These are phyloP conservation scores for Coelopa frigida DNA, from an alignment of 1,140 invertebrate genomes.

Conservation along the genomic window DNA sequence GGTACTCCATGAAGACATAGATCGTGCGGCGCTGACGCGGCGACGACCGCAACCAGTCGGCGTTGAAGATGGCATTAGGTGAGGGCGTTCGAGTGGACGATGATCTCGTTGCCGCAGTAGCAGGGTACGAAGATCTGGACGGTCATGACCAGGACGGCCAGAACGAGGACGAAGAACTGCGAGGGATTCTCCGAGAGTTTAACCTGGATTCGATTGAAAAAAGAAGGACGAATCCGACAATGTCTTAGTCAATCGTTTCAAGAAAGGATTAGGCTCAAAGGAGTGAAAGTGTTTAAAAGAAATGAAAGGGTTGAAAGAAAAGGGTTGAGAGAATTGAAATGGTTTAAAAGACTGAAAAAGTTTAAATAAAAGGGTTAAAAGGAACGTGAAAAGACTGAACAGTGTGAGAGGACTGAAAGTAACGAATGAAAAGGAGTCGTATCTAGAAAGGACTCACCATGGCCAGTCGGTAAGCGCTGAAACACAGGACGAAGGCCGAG, in stretches of 20 bases:
- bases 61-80: conserved; percentile 30
- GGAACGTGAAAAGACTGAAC: background rate
- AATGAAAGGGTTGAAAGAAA: background rate
- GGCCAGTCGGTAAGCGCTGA: conserved; percentile 30
- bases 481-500: conserved; percentile 36
- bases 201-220: no score
- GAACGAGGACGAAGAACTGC: conserved; percentile 28
- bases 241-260: no score
- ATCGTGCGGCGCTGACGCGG: conserved; percentile 18
- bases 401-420: background rate
- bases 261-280: no score
- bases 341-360: background rate
- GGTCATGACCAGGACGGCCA: conserved; percentile 32
- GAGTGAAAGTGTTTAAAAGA: background rate
- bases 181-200: conserved; percentile 21
- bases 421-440: background rate
- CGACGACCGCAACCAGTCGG: conserved; percentile 27
- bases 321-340: background rate
- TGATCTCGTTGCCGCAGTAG: conserved; percentile 36
- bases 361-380: background rate
- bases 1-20: conserved; percentile 31
- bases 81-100: conserved; percentile 22
- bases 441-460: conserved; percentile 13
- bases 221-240: no score
- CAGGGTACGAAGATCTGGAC: conserved; percentile 37